Evolutionary conservation across 2,113 vertebrate genomes (phyloP), one percentile per base, ranked within the genome.

Genomic region (Centropus unirufus): DNA sequence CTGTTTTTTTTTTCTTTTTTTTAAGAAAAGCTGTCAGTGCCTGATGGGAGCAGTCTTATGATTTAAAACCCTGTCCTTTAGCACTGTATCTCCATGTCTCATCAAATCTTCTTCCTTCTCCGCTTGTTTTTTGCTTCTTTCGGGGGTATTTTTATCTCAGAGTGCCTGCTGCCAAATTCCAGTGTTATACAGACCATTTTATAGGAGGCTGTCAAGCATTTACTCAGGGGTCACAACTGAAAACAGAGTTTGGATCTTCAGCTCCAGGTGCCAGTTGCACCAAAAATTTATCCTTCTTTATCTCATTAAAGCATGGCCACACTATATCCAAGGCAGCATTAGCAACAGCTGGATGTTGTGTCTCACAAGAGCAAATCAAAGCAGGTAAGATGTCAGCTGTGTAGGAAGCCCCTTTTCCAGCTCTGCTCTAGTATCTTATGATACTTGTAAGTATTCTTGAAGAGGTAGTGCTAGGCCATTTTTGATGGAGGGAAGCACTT

Each of bases 1-100:
- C 30, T 87, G 62, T 30, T 26, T 87, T 87, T 87, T 83, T 36
- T 26, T 85, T 85, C 84, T 82, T 69, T 87, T 46, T 36, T 36
- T 36, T 36, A 36, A 5, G 34, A 42, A 87, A 83, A 36, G 16
- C 12, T n/a, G 14, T 34, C 62, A 49, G 26, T 89, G 54, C 21
- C 58, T 62, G n/a, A n/a, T 52, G 13, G 36, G 30, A 70, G 46
- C 47, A 32, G 39, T 59, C 34, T 59, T 6, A 4, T 79, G 46
- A 67, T 76, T 74, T 64, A 42, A 57, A 87, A 39, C 30, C 30
- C 27, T 1, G 0, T 47, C 8, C 26, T 88, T 85, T 63, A 40
- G 27, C 15, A 14, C 29, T 1, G 0, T 34, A 30, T 34, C 51
- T 77, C 27, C 12, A 1, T 32, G 47, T 55, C 9, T 89, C 27